Conservation (phyloP, 2,113 vertebrate genomes). For the Meriones unguiculatus region DNA sequence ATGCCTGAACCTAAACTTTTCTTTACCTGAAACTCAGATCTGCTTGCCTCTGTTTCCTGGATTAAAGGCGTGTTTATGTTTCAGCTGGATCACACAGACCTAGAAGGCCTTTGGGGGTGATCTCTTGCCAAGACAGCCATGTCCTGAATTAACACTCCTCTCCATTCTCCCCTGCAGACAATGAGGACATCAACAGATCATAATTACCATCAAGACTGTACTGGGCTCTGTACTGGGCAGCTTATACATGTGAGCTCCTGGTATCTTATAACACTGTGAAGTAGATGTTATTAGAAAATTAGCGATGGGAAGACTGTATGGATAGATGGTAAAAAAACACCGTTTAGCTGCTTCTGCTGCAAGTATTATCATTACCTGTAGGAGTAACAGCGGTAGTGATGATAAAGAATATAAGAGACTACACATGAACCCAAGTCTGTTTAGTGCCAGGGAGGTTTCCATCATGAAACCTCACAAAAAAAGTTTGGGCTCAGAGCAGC, state of each 20-base stretch:
- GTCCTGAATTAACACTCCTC: too few species aligned
- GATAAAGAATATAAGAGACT: neutral
- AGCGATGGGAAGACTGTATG: neutral
- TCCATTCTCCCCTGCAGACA: neutral
- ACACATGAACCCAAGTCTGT: neutral
- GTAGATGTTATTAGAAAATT: neutral
- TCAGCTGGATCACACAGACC: too few species aligned
- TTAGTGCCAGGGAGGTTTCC: constrained; percentile 11
- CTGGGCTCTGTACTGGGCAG: neutral
- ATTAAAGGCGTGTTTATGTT: too few species aligned
- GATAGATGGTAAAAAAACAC: neutral
- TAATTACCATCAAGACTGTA: neutral
- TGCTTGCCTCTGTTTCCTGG: too few species aligned
- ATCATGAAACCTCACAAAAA: neutral
- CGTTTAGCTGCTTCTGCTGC: neutral
- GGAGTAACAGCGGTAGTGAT: neutral
- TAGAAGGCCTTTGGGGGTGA: too few species aligned
- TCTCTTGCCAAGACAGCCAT: too few species aligned
- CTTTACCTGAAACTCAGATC: too few species aligned
- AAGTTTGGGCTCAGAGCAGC: neutral
- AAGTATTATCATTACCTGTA: neutral
- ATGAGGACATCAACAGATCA: neutral
- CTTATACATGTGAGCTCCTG: neutral
- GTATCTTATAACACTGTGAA: neutral
- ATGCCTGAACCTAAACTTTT: too few species aligned